phyloP scores from a whole-genome alignment of 1,140 invertebrate species.

The Drosophila watanabei region DNA sequence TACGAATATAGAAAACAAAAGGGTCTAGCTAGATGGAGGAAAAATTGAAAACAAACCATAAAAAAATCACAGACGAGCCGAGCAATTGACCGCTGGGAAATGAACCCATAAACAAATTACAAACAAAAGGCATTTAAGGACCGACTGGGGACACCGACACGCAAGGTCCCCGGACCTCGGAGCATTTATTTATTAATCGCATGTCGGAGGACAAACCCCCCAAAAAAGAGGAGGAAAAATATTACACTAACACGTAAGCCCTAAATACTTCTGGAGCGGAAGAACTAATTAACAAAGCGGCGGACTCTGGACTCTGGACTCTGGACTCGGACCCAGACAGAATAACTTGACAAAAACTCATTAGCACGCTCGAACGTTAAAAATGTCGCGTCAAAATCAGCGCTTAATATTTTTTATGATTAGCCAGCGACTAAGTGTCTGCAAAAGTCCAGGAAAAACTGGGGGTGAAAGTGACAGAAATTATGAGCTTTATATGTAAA shows the following conservation, averaged over 20 bases:
- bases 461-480: background rate
- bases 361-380: conserved; percentile 83
- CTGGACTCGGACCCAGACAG: conserved; percentile 47
- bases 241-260: conserved; percentile 77
- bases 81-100: conserved; percentile 85
- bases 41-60: conserved; percentile 35
- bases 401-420: conserved; percentile 83
- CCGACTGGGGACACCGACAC: conserved; percentile 50
- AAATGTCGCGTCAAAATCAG: conserved; percentile 84
- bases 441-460: background rate
- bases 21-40: conserved; percentile 26
- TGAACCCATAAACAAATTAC: conserved; percentile 84
- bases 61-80: conserved; percentile 82
- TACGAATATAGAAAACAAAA: conserved; percentile 56
- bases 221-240: conserved; percentile 43
- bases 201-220: conserved; percentile 56
- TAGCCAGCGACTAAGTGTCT: conserved; percentile 46
- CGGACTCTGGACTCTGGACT: conserved; percentile 47
- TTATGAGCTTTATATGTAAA: conserved; percentile 18
- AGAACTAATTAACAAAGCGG: conserved; percentile 78
- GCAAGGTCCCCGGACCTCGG: conserved; percentile 48
- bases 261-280: conserved; percentile 80
- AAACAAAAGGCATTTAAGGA: conserved; percentile 69
- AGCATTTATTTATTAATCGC: conserved; percentile 83
- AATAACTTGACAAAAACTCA: conserved; percentile 68